Percentiles rank a stretch among this genome's conserved stretches.
Evolutionary conservation across 2,888 invertebrate species (phyloP).

Genomic region (Euzetes globulus): DNA sequence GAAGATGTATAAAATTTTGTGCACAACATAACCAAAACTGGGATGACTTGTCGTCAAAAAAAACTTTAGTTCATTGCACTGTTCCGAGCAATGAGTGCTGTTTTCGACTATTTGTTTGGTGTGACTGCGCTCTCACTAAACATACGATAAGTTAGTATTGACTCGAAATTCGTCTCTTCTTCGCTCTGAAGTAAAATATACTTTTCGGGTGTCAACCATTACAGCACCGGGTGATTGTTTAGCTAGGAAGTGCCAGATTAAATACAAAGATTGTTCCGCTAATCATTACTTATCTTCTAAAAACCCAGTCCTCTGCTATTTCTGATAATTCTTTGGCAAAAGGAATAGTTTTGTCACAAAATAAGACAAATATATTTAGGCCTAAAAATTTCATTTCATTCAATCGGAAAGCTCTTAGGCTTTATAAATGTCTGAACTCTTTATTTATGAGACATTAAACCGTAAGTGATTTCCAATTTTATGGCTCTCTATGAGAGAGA

Average conservation of each 20-base stretch:
- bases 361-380: too few species aligned
- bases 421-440: too few species aligned
- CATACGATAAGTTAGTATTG: not conserved
- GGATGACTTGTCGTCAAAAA: conserved; percentile 22
- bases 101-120: conserved; percentile 24
- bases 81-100: not conserved
- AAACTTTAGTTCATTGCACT: conserved; percentile 22
- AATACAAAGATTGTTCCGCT: not conserved
- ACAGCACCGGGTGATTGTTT: not conserved
- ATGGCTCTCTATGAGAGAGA: too few species aligned
- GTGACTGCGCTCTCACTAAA: not conserved
- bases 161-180: not conserved
- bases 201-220: not conserved
- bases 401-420: too few species aligned
- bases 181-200: not conserved
- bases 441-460: too few species aligned
- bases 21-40: not conserved
- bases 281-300: not conserved
- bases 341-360: too few species aligned
- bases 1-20: conserved; percentile 7
- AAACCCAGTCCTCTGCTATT: too few species aligned
- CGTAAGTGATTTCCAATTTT: too few species aligned
- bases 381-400: too few species aligned
- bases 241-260: not conserved
- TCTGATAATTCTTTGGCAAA: too few species aligned